A percentile compares a stretch with the other conserved stretches of the same genome.
phyloP scores from a whole-genome alignment of 1,140 invertebrate species.

The Caenorhabditis inopinata region DNA sequence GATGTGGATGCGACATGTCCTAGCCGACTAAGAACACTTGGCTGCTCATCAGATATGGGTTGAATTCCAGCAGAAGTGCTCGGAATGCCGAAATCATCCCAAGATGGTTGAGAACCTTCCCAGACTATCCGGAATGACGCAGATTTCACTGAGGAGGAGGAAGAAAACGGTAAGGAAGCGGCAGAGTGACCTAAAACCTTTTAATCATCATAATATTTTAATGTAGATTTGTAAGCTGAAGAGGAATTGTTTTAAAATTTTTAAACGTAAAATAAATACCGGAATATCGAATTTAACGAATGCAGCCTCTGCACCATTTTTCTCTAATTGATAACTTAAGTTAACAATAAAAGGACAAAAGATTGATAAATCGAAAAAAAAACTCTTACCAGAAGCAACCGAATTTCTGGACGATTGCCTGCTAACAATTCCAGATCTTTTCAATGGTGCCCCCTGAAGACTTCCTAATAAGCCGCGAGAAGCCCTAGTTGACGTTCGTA shows the following conservation, averaged over 20 bases:
- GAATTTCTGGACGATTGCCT: constrained; percentile 6
- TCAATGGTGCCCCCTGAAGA: neutral
- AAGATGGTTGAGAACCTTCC: constrained; percentile 32
- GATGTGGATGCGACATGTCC: neutral
- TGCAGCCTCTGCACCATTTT: too few relatives aligned
- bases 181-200: neutral
- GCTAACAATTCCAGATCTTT: constrained; percentile 15
- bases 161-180: neutral
- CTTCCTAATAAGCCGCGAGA: neutral
- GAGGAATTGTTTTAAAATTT: too few relatives aligned
- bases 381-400: neutral
- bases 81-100: neutral
- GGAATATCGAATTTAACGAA: too few relatives aligned
- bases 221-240: too few relatives aligned
- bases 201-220: too few relatives aligned
- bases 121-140: constrained; percentile 39
- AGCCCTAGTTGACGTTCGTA: neutral
- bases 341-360: too few relatives aligned
- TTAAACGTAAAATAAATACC: too few relatives aligned
- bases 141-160: constrained; percentile 19
- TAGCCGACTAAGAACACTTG: neutral
- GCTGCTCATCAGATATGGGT: neutral
- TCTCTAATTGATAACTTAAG: too few relatives aligned
- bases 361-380: too few relatives aligned
- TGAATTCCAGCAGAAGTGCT: neutral